phyloP scores from a whole-genome alignment of 1,140 invertebrate species.

The Hesperophylax magnus region DNA sequence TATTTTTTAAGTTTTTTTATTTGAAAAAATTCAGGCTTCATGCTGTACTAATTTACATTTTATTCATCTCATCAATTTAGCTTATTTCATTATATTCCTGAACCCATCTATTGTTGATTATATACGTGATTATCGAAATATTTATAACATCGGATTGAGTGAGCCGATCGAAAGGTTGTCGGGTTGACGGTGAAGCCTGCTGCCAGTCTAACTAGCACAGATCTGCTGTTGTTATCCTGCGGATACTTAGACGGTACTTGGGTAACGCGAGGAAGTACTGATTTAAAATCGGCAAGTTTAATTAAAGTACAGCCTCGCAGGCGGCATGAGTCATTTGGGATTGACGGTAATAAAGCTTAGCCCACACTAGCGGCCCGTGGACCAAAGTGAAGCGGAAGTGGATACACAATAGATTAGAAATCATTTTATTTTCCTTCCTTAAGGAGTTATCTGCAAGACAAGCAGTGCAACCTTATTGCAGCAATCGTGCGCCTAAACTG shows the following conservation, averaged over 20 bases:
- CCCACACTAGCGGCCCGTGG: slow-evolving; percentile 30
- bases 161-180: slow-evolving; percentile 28
- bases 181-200: background rate
- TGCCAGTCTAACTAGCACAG: background rate
- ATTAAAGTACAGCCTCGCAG: slow-evolving; percentile 37
- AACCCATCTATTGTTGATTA: slow-evolving; percentile 2
- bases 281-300: slow-evolving; percentile 43
- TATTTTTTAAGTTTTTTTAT: too few relatives aligned
- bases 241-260: background rate
- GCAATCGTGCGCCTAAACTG: background rate
- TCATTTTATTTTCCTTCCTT: slow-evolving; percentile 19
- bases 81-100: background rate
- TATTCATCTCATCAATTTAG: background rate
- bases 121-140: slow-evolving; percentile 23
- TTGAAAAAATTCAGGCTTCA: too few relatives aligned
- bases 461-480: background rate
- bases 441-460: background rate
- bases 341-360: slow-evolving; percentile 23
- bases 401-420: slow-evolving; percentile 29
- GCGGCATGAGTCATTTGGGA: slow-evolving; percentile 38
- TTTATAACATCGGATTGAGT: slow-evolving; percentile 30
- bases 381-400: slow-evolving; percentile 27
- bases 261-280: background rate
- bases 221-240: background rate
- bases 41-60: too few relatives aligned